A percentile compares a stretch with the other conserved stretches of the same genome.
phyloP scores from a whole-genome alignment of 2,797 vertebrate genomes.

The Poecilia velifera region DNA sequence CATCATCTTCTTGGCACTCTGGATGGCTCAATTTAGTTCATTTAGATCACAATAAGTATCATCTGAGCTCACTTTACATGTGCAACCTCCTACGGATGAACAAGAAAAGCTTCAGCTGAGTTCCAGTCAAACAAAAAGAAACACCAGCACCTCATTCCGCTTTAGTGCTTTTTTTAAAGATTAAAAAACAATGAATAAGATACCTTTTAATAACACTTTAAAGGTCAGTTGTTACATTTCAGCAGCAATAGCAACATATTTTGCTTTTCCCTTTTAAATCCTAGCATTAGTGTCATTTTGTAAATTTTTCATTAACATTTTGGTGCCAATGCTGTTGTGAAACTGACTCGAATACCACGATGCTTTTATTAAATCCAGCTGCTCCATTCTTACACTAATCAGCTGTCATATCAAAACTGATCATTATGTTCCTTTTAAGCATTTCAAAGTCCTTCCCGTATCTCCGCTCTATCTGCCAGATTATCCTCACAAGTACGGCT shows the following conservation, averaged over 20 bases:
- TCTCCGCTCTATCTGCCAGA: constrained; percentile 78
- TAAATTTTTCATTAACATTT: not conserved
- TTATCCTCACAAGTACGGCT: constrained; percentile 96
- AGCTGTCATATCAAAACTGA: constrained; percentile 13
- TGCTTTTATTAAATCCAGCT: constrained; percentile 20
- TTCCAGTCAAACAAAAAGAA: too few relatives aligned
- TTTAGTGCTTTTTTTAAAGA: not conserved
- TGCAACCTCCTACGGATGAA: too few relatives aligned
- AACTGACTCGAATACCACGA: not conserved
- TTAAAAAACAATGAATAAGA: not conserved
- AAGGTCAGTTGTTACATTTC: not conserved
- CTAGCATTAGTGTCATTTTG: not conserved
- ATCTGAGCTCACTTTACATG: too few relatives aligned
- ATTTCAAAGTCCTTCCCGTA: constrained; percentile 15
- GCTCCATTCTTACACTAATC: constrained; percentile 3
- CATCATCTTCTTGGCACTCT: not conserved
- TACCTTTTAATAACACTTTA: not conserved
- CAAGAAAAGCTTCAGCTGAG: too few relatives aligned
- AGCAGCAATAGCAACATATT: not conserved
- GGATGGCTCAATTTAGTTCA: too few relatives aligned
- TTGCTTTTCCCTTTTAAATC: not conserved
- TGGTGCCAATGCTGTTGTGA: not conserved
- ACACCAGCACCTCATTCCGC: not conserved
- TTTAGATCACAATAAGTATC: too few relatives aligned
- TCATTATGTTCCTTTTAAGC: constrained; percentile 31